Evolutionary conservation across 2,113 vertebrate species (phyloP), one percentile per base, ranked within the genome.

Genomic region (Toxotes chatareus): DNA sequence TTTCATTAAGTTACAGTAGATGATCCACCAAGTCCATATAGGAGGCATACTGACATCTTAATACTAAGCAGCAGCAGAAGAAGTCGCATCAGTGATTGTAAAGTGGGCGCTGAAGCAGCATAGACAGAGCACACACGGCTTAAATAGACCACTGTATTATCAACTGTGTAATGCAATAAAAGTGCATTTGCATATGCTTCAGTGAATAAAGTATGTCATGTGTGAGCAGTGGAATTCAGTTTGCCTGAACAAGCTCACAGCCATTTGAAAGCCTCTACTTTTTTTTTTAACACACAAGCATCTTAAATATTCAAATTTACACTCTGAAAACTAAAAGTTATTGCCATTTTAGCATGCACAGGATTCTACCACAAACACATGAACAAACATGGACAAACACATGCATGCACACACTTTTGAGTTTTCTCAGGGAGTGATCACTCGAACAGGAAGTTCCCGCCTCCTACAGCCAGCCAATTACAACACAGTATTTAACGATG

Each of bases 391-490:
- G 16, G 19, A 63, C 62, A 40, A 65, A 46, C 55, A 59, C 21
- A 38, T 3, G 8, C n/a, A 44, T 19, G 27, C 70, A 73, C 55
- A 70, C 44, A 62, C 71, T 74, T 27, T 56, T 34, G 60, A 65
- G 66, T 77, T 78, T 73, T 44, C 5, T 21, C 84, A 86, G 81
- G 89, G 90, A 90, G 90, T n/a, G 77, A 87, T 90, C 74, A 84
- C 64, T 86, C 23, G 2, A 69, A 82, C 67, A 90, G 86, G 90
- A 90, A 88, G 91, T 86, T 89, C 86, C 86, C 90, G 79, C 92
- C 92, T 92, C 83, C 84, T 47, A 7, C 46, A 34, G 86, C 81
- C 82, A 80, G 82, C 93, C 92, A 94, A 92, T 93, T 40, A 83
- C 47, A 89, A 63, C 36, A 19, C 46, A 32, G 80, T 16, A 71